A percentile compares a stretch with the other conserved stretches of the same genome.
Conservation (phyloP, 2,113 vertebrate genomes). For the Dasypus novemcinctus region DNA sequence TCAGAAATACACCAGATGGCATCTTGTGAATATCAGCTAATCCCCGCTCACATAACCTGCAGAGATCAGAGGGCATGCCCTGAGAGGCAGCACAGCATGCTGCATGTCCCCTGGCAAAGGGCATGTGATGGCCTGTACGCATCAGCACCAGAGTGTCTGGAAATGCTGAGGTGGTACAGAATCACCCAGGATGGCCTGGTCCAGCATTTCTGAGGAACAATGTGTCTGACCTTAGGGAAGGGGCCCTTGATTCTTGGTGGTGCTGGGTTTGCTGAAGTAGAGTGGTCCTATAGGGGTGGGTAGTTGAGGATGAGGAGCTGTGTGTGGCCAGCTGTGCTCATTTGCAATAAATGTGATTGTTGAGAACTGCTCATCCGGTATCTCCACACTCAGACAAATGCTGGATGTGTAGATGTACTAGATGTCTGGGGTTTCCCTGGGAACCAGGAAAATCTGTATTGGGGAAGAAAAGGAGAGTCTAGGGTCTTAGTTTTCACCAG, state of each 20-base stretch:
- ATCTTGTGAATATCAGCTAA: background rate
- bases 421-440: fast-evolving
- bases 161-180: background rate
- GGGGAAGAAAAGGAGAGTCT: too few relatives aligned
- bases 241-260: background rate
- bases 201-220: background rate
- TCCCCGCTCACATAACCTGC: background rate
- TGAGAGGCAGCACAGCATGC: background rate
- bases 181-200: background rate
- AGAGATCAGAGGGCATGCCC: background rate
- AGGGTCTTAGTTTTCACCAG: background rate
- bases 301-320: fast-evolving
- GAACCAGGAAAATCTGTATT: background rate
- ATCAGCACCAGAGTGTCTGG: background rate
- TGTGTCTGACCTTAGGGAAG: background rate
- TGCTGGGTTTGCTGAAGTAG: background rate
- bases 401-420: background rate
- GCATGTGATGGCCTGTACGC: background rate
- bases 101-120: background rate
- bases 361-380: fast-evolving
- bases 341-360: background rate
- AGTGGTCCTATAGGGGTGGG: background rate
- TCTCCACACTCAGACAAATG: fast-evolving
- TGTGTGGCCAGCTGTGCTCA: background rate
- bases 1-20: background rate